Conservation (phyloP, 2,797 vertebrate species). For the Rhabdomys pumilio region DNA sequence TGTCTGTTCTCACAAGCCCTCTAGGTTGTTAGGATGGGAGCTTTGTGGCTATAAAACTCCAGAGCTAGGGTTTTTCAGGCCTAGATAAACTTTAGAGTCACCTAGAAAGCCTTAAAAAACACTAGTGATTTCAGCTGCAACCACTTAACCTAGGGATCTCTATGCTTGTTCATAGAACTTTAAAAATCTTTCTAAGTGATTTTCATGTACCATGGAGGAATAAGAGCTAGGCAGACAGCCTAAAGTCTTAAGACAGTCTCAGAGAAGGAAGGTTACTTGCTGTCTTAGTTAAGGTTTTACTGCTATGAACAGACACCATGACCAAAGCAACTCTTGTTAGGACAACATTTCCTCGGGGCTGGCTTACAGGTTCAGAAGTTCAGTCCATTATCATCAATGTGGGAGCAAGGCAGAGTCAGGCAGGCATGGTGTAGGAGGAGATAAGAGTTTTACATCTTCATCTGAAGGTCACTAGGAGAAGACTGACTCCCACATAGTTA, state of each 20-base stretch:
- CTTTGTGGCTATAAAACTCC: not conserved
- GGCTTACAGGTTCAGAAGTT: not conserved
- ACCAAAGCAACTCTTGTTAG: not conserved
- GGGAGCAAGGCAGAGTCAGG: not conserved
- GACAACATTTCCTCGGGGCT: not conserved
- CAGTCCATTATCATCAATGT: not conserved
- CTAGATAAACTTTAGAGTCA: constrained; percentile 45
- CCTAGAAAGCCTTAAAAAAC: not conserved
- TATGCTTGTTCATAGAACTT: not conserved
- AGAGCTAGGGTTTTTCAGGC: not conserved
- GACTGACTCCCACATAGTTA: not conserved
- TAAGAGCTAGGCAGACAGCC: not conserved
- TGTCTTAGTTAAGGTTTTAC: not conserved
- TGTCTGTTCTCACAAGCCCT: not conserved
- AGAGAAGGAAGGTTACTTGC: not conserved
- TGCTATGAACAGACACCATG: not conserved
- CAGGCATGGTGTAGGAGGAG: not conserved
- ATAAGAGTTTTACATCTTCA: not conserved
- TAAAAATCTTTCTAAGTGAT: not conserved
- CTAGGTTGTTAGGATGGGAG: not conserved
- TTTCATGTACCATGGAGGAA: not conserved
- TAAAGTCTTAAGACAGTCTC: not conserved
- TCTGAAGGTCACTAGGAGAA: not conserved
- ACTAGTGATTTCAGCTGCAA: not conserved
- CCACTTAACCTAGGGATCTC: not conserved